Percentiles rank a stretch among this genome's conserved stretches.
Evolutionary conservation across 2,888 invertebrate species (phyloP).

Genomic region (Lasioglossum vierecki): DNA sequence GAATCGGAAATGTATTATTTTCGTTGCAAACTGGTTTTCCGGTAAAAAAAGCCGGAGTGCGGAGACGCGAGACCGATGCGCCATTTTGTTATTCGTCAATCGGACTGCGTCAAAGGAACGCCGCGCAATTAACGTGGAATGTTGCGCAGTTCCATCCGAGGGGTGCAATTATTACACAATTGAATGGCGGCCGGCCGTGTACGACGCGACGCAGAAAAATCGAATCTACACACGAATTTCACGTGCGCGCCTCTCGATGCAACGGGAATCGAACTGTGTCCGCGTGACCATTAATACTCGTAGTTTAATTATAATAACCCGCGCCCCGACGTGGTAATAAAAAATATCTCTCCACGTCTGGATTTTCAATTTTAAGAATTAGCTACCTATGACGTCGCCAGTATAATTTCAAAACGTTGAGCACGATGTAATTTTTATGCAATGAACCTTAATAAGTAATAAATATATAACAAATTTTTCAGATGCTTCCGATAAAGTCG

Average conservation of each 20-base stretch:
- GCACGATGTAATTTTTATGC: neutral
- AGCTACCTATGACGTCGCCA: too few species aligned
- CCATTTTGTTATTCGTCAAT: slow-evolving; percentile 38
- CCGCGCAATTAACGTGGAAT: slow-evolving; percentile 39
- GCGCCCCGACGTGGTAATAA: neutral
- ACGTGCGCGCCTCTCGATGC: neutral
- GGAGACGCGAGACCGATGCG: neutral
- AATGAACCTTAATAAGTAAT: too few species aligned
- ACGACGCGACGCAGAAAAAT: slow-evolving; percentile 4
- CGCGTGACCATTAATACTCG: neutral
- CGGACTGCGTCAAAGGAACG: slow-evolving; percentile 19
- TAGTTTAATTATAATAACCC: neutral
- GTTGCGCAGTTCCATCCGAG: slow-evolving; percentile 16
- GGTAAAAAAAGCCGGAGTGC: neutral
- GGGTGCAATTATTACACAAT: slow-evolving; percentile 39
- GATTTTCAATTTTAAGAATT: neutral
- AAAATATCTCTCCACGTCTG: neutral
- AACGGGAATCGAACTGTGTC: neutral
- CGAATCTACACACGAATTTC: slow-evolving; percentile 8
- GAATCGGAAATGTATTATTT: slow-evolving; percentile 5
- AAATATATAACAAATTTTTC: neutral
- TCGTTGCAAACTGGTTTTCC: slow-evolving; percentile 2
- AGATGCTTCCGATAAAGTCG: neutral
- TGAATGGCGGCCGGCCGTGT: slow-evolving; percentile 22
- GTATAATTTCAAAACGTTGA: too few species aligned